phyloP scores from a whole-genome alignment of 2,113 vertebrate species.

The Zootoca vivipara region DNA sequence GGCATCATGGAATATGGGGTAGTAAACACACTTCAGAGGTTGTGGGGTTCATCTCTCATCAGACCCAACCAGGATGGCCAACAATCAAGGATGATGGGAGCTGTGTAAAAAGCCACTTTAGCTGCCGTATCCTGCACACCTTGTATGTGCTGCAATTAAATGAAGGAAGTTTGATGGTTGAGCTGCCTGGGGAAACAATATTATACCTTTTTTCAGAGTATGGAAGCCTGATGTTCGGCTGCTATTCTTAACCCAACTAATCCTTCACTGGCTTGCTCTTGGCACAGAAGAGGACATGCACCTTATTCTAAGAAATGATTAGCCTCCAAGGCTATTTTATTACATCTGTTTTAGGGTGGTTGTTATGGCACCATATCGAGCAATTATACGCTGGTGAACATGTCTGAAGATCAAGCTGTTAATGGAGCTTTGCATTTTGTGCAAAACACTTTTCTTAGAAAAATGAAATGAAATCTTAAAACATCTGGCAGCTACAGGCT shows the following conservation, averaged over 20 bases:
- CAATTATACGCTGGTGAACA: background rate
- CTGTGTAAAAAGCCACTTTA: background rate
- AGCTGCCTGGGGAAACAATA: background rate
- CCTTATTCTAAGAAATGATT: no score
- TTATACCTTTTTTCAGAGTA: background rate
- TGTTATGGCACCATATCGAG: background rate
- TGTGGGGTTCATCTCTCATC: no score
- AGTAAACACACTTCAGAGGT: no score
- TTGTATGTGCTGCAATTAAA: background rate
- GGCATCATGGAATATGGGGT: no score
- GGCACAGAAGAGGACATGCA: background rate
- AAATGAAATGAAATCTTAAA: fast-evolving
- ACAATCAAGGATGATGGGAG: no score
- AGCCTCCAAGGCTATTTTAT: no score
- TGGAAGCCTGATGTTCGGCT: no score
- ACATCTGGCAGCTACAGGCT: background rate
- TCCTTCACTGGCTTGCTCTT: no score
- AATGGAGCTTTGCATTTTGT: constrained; percentile 10
- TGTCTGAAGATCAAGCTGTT: background rate
- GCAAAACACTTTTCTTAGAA: constrained; percentile 31
- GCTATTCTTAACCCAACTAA: no score
- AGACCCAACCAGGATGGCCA: no score
- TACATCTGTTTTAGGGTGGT: background rate
- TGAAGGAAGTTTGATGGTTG: background rate
- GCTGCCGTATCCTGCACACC: background rate